Evolutionary conservation across 2,113 vertebrate species (phyloP).

Genomic region (Prunella fulvescens): DNA sequence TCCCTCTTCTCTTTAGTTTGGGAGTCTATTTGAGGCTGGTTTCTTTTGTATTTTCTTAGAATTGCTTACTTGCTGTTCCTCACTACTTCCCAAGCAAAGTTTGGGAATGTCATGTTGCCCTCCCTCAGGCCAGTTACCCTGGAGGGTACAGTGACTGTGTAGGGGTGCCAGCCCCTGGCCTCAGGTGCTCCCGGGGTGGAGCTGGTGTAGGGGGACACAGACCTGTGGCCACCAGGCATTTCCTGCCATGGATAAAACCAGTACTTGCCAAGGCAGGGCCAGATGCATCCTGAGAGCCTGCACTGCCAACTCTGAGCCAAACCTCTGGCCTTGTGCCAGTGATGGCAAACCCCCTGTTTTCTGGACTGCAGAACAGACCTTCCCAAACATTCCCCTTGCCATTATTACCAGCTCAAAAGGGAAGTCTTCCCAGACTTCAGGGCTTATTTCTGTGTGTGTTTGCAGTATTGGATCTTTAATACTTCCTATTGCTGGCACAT

Average conservation of each 20-base stretch:
- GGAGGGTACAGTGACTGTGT: accelerated
- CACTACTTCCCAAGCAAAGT: not conserved
- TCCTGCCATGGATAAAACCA: not conserved
- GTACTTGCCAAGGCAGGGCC: accelerated
- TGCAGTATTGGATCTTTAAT: not conserved
- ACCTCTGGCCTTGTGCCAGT: not conserved
- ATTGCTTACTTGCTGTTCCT: not conserved
- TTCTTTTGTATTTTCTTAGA: not conserved
- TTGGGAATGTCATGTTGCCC: accelerated
- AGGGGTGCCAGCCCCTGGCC: not conserved
- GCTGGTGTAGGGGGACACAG: not conserved
- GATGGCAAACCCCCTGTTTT: accelerated
- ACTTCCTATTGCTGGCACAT: not conserved
- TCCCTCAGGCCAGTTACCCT: accelerated
- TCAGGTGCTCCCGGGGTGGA: accelerated
- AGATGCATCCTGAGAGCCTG: accelerated
- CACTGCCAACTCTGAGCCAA: not conserved
- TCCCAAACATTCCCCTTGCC: not conserved
- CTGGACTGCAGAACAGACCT: not conserved
- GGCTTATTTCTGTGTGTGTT: not conserved
- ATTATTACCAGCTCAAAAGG: not conserved
- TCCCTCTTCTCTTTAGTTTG: not conserved
- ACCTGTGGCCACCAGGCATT: accelerated
- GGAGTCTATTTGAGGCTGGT: not conserved
- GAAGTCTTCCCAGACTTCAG: not conserved